phyloP scores from a whole-genome alignment of 2,113 vertebrate species.

The Gadus chalcogrammus region DNA sequence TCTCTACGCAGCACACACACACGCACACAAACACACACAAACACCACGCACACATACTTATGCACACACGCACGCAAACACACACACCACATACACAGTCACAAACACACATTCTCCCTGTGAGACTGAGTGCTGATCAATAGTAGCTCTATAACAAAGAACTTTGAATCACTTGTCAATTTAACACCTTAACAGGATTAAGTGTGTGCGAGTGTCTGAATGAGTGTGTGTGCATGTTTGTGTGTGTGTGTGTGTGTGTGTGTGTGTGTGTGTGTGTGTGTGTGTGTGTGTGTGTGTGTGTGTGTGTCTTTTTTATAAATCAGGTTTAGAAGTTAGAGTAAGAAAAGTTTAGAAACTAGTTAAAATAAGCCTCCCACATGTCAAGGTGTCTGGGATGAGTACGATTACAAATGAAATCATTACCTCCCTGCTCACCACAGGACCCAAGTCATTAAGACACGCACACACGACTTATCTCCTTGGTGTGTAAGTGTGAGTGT shows the following conservation, averaged over 20 bases:
- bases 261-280: not conserved
- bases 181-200: constrained; percentile 12
- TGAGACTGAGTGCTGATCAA: constrained; percentile 44
- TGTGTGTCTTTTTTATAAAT: constrained; percentile 14
- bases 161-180: constrained; percentile 26
- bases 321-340: constrained; percentile 22
- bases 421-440: constrained; percentile 47
- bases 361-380: constrained; percentile 45
- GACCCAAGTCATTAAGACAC: constrained; percentile 55
- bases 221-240: not conserved
- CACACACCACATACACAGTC: too few species aligned
- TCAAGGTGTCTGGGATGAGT: constrained; percentile 56
- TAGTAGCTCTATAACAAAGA: constrained; percentile 1
- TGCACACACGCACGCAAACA: too few species aligned
- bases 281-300: not conserved
- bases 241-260: not conserved
- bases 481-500: constrained; percentile 15
- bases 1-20: too few species aligned
- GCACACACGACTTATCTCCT: constrained; percentile 30
- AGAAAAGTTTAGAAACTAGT: constrained; percentile 23
- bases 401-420: constrained; percentile 61
- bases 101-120: too few species aligned
- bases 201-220: not conserved
- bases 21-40: too few species aligned
- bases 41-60: too few species aligned